Percentiles rank a stretch among this genome's conserved stretches.
Evolutionary conservation across 2,113 vertebrate genomes (phyloP).

Genomic region (Engystomops pustulosus): DNA sequence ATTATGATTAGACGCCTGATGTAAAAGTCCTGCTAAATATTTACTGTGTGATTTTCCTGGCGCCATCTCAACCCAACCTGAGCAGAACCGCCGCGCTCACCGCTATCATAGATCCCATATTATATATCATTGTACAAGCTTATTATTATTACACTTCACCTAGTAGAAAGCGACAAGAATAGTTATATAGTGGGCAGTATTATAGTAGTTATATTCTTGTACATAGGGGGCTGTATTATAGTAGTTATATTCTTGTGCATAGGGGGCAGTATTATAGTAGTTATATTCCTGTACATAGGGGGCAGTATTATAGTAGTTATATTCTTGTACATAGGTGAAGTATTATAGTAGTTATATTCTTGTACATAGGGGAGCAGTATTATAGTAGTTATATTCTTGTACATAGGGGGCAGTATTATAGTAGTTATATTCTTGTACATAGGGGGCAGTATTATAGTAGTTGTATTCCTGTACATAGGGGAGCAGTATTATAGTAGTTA

Average conservation of each 20-base stretch:
- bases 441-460: background rate
- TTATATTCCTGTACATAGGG: background rate
- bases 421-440: background rate
- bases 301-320: slow-evolving; percentile 1
- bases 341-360: background rate
- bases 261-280: background rate
- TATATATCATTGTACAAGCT: background rate
- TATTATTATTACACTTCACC: background rate
- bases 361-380: slow-evolving; percentile 7
- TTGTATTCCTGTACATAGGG: background rate
- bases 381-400: slow-evolving; percentile 2
- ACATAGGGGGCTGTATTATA: background rate
- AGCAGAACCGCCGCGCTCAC: background rate
- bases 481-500: slow-evolving; percentile 17
- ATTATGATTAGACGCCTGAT: slow-evolving; percentile 4
- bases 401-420: slow-evolving; percentile 5
- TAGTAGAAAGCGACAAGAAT: background rate
- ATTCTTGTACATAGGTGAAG: background rate
- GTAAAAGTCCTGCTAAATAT: slow-evolving; percentile 44
- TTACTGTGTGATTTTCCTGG: background rate
- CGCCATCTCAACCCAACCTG: background rate
- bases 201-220: background rate
- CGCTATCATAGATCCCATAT: background rate
- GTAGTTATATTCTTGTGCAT: slow-evolving; percentile 1
- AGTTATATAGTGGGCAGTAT: background rate